These are phyloP conservation scores for Pachypanchax playfairii DNA, from an alignment of 2,113 vertebrate species.

Conservation along the genomic window DNA sequence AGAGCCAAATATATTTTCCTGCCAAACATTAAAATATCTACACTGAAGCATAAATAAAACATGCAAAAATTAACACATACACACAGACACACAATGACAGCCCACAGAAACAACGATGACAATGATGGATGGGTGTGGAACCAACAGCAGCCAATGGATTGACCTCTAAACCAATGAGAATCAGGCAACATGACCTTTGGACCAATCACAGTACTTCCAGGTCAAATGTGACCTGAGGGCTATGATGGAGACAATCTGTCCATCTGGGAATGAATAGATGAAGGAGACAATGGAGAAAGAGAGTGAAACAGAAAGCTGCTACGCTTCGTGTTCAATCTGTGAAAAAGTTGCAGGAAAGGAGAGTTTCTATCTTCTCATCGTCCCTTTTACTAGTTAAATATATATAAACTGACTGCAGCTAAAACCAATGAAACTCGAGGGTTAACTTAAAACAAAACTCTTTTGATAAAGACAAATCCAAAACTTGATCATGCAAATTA, in stretches of 20 bases:
- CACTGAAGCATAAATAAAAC: constrained; percentile 12
- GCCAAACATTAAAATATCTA: not conserved
- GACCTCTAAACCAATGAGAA: constrained; percentile 65
- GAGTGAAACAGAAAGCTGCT: not conserved
- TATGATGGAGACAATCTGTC: constrained; percentile 57
- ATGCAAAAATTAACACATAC: constrained; percentile 23
- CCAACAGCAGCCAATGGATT: constrained; percentile 45
- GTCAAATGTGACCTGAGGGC: constrained; percentile 78
- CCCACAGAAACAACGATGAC: constrained; percentile 70
- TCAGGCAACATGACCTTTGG: constrained; percentile 72
- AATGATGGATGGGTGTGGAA: constrained; percentile 78
- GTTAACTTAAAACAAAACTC: no score
- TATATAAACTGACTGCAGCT: no score
- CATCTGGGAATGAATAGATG: constrained; percentile 59
- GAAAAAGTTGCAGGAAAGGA: constrained; percentile 4
- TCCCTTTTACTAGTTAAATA: not conserved
- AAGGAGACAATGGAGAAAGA: constrained; percentile 31
- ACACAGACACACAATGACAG: constrained; percentile 57
- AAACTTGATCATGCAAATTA: no score
- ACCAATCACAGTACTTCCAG: constrained; percentile 81
- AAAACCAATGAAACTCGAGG: no score
- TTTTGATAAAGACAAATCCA: no score
- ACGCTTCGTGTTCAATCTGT: not conserved
- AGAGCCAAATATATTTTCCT: not conserved
- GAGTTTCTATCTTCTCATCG: no score